Conservation (phyloP, 2,888 invertebrate species). For the Rotaria macrura region DNA sequence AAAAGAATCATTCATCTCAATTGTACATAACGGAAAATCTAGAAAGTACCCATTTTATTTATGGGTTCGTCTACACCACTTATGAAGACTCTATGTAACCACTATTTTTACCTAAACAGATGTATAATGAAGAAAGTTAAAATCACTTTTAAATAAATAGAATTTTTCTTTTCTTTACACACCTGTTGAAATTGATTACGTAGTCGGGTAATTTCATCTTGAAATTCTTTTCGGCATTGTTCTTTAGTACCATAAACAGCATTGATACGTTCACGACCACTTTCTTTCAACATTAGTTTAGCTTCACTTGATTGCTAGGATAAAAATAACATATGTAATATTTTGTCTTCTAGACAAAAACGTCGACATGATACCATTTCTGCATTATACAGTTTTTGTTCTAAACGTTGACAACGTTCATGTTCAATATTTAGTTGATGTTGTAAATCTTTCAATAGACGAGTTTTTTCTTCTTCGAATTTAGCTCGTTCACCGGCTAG, state of each 20-base stretch:
- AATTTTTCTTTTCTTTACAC: background rate
- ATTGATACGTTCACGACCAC: background rate
- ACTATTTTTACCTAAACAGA: no score
- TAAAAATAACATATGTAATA: background rate
- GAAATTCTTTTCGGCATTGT: background rate
- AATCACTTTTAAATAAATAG: no score
- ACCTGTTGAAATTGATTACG: background rate
- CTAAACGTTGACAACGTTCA: background rate
- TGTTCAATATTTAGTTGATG: background rate
- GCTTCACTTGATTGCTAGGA: background rate
- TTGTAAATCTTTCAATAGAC: background rate
- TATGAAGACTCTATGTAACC: no score
- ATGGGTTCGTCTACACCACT: no score
- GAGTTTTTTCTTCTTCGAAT: slow-evolving; percentile 7
- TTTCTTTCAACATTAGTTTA: background rate
- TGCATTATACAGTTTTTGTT: background rate
- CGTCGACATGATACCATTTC: background rate
- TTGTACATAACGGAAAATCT: no score
- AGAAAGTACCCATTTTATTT: no score
- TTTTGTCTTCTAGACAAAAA: background rate
- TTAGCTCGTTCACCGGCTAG: background rate
- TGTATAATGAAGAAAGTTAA: no score
- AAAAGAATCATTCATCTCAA: no score
- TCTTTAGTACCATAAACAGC: background rate
- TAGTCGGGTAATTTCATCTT: background rate